These are phyloP conservation scores for Heliothis peltigera DNA, from an alignment of 2,888 invertebrate species.

Conservation along the genomic window DNA sequence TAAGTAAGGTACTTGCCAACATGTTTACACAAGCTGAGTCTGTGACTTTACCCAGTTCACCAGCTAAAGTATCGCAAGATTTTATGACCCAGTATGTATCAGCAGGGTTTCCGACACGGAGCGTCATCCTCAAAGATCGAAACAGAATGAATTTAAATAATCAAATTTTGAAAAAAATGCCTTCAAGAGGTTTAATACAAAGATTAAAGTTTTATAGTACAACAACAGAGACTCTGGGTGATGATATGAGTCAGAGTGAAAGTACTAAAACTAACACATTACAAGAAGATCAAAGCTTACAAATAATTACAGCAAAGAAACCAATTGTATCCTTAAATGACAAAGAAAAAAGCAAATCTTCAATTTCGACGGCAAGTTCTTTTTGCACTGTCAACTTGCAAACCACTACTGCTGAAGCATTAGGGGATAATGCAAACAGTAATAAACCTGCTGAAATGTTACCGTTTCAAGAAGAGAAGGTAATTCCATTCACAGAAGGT, in stretches of 20 bases:
- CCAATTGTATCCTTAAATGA: not conserved
- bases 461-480: too few relatives aligned
- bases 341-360: not conserved
- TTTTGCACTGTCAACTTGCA: not conserved
- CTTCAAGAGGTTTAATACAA: too few relatives aligned
- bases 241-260: not conserved
- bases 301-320: not conserved
- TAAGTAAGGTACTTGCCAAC: not conserved
- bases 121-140: not conserved
- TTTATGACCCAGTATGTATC: not conserved
- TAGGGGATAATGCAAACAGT: too few relatives aligned
- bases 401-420: too few relatives aligned
- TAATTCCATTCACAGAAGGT: not conserved
- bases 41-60: not conserved
- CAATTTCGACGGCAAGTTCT: not conserved
- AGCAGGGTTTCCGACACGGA: not conserved
- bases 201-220: too few relatives aligned
- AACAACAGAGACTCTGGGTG: not conserved
- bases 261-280: not conserved
- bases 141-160: not conserved
- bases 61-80: not conserved
- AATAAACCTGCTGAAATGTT: too few relatives aligned
- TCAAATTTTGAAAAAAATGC: too few relatives aligned
- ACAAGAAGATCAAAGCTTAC: not conserved
- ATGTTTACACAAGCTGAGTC: not conserved